Conservation (phyloP, 2,888 invertebrate genomes). For the Eledone cirrhosa region DNA sequence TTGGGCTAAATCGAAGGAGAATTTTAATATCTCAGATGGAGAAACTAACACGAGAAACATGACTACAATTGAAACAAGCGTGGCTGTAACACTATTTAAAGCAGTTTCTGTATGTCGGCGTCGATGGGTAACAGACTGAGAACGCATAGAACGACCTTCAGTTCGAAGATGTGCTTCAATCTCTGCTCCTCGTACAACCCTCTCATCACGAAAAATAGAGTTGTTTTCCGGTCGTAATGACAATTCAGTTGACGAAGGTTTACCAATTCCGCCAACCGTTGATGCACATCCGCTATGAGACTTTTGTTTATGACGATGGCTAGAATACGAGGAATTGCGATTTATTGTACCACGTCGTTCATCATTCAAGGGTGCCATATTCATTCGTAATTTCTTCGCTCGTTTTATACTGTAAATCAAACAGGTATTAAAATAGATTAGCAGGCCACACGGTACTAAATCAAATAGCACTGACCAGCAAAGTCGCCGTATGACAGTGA, state of each 20-base stretch:
- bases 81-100: slow-evolving; percentile 61
- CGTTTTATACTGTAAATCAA: slow-evolving; percentile 53
- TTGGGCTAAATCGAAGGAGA: slow-evolving; percentile 41
- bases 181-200: background rate
- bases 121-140: background rate
- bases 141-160: slow-evolving; percentile 7
- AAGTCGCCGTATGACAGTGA: slow-evolving; percentile 45
- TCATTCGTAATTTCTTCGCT: slow-evolving; percentile 51
- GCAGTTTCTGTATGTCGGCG: slow-evolving; percentile 50
- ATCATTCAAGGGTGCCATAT: slow-evolving; percentile 49
- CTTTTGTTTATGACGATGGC: slow-evolving; percentile 35
- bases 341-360: background rate
- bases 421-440: slow-evolving; percentile 61
- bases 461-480: slow-evolving; percentile 60
- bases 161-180: slow-evolving; percentile 7
- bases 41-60: slow-evolving; percentile 62
- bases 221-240: slow-evolving; percentile 22
- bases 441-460: slow-evolving; percentile 59
- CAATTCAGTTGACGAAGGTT: slow-evolving; percentile 33
- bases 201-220: background rate
- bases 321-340: slow-evolving; percentile 24
- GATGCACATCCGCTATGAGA: slow-evolving; percentile 24
- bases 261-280: slow-evolving; percentile 28
- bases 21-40: slow-evolving; percentile 61
- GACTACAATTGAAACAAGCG: slow-evolving; percentile 61